Conservation (phyloP, 2,888 invertebrate genomes). For the Phoenoteleia sp. region DNA sequence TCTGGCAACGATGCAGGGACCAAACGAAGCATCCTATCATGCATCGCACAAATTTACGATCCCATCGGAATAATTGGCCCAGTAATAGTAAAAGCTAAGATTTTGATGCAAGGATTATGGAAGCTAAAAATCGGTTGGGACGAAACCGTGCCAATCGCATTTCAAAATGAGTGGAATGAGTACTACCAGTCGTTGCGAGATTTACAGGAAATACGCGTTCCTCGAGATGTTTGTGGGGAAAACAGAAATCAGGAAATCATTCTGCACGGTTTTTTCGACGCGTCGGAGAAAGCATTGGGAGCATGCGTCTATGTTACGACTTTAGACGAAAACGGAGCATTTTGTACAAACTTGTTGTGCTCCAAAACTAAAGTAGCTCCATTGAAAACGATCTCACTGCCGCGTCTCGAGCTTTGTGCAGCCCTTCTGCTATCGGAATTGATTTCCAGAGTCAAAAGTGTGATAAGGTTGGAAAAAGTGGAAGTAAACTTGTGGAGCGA, state of each 20-base stretch:
- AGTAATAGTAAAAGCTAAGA: slow-evolving; percentile 54
- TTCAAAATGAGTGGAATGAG: no score
- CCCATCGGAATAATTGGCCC: slow-evolving; percentile 55
- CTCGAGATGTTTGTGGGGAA: slow-evolving; percentile 9
- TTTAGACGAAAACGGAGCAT: background rate
- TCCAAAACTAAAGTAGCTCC: slow-evolving; percentile 66
- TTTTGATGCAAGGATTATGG: slow-evolving; percentile 50
- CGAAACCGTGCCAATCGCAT: background rate
- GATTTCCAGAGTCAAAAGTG: slow-evolving; percentile 9
- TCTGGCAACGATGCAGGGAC: background rate
- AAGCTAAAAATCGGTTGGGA: slow-evolving; percentile 2
- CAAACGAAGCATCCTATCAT: background rate
- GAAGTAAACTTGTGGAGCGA: slow-evolving; percentile 46
- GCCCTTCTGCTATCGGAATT: slow-evolving; percentile 54
- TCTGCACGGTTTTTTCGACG: slow-evolving; percentile 74
- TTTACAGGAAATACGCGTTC: no score
- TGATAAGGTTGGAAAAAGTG: slow-evolving; percentile 9
- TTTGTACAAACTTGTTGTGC: slow-evolving; percentile 38
- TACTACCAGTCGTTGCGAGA: no score
- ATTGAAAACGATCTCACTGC: slow-evolving; percentile 60
- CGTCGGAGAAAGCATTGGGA: slow-evolving; percentile 73
- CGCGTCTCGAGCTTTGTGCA: slow-evolving; percentile 64
- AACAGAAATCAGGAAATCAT: background rate
- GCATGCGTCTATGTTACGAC: slow-evolving; percentile 71
- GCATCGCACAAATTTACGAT: slow-evolving; percentile 54